Base-by-base conservation (phyloP, 2,113 vertebrate genomes). In the Caracal caracal region DNA sequence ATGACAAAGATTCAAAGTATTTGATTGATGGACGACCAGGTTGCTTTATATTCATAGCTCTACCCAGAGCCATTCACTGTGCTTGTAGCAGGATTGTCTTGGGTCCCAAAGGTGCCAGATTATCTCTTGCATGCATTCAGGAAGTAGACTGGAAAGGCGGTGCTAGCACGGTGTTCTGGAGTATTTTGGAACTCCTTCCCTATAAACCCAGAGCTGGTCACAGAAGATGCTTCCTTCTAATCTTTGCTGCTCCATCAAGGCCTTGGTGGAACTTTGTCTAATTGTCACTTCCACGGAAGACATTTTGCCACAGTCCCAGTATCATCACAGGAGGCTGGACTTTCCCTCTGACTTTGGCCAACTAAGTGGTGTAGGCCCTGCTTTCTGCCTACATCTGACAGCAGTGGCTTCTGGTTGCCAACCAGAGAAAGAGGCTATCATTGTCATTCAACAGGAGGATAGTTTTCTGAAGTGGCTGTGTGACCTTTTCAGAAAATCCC, bases 271-370 rank as follows among this genome's bases (percentile, higher is more conserved):
- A 26, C 61, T 70, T 35, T 53, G 82, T 66, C 89, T 26, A 28
- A 37, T 61, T 3, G 16, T 88, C 82, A 56, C 78, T 89, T 93
- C 71, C 56, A 66, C 19, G 30, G 73, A 68, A 71, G 93, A 87
- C 65, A 47, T 56, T 66, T 49, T 76, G 70, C 82, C 17, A n/a
- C 53, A 28, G 35, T 70, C 63, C 59, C 79, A 15, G 5, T 82
- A 76, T 95, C 43, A 20, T 81, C 78, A n/a, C 56, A 16, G 85
- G 66, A 80, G 86, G 37, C 85, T 97, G 97, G 98, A 97, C 80
- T 97, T 97, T 81, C 97, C 97, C 97, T 97, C 40, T 96, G 80
- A 70, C 75, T 80, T 90, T 37, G 71, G 96, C 97, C 95, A 97
- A 59, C 33, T 53, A 16, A 78, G 65, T 59, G 30, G 47, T 35